phyloP scores from a whole-genome alignment of 2,888 invertebrate genomes.

The Rhopalosiphum nymphaeae region DNA sequence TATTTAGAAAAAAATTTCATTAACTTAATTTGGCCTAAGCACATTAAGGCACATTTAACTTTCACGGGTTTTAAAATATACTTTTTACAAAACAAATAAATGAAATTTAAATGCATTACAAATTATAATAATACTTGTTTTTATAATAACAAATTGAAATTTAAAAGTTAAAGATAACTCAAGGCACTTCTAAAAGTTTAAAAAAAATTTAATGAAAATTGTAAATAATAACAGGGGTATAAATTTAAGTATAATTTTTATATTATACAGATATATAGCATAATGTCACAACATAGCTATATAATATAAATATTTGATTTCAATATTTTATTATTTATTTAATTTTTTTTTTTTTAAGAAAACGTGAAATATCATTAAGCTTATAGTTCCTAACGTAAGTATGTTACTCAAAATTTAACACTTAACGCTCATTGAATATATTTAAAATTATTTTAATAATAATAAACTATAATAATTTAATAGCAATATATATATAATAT shows the following conservation, averaged over 20 bases:
- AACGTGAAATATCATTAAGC: conserved; percentile 51
- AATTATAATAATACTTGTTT: conserved; percentile 11
- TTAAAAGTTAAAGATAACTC: conserved; percentile 54
- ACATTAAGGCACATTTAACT: conserved; percentile 60
- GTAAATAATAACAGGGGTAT: conserved; percentile 34
- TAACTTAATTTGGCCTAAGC: conserved; percentile 59
- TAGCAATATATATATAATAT: conserved; percentile 44
- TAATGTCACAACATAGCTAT: conserved; percentile 2
- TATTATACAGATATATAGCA: neutral
- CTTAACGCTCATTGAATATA: conserved; percentile 41
- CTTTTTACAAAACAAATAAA: conserved; percentile 41
- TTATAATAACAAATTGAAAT: neutral
- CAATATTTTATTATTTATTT: conserved; percentile 13
- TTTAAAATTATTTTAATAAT: conserved; percentile 44
- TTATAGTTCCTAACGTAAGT: conserved; percentile 37
- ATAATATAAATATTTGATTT: conserved; percentile 39
- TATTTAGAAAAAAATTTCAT: conserved; percentile 1
- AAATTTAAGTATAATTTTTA: conserved; percentile 28
- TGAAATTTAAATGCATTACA: conserved; percentile 34
- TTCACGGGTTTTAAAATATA: conserved; percentile 36
- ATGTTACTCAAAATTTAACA: conserved; percentile 54
- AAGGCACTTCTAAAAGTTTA: conserved; percentile 58
- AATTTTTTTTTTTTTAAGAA: conserved; percentile 30
- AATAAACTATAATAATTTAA: conserved; percentile 52
- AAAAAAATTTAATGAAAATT: conserved; percentile 19